Percentiles rank a stretch among this genome's conserved stretches.
phyloP scores from a whole-genome alignment of 2,113 vertebrate genomes.

The Brachyhypopomus gauderio region DNA sequence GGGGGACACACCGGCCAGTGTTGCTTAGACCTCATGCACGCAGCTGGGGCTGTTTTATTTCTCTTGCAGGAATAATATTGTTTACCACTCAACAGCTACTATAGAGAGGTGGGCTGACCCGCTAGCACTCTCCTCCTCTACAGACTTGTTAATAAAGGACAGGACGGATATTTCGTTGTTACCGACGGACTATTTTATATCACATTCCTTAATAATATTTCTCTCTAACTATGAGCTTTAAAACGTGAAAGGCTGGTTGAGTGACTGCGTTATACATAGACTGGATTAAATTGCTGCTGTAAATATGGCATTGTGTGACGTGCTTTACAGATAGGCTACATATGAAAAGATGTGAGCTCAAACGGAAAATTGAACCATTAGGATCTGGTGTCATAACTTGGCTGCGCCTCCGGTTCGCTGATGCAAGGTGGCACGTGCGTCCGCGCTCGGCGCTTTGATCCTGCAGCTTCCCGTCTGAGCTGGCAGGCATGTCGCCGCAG shows the following conservation, averaged over 20 bases:
- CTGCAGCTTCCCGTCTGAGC: slow-evolving; percentile 33
- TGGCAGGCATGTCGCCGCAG: slow-evolving; percentile 49
- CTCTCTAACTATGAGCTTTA: too few species aligned
- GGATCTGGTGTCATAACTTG: slow-evolving; percentile 31
- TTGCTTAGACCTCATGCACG: not conserved
- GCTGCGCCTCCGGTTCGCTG: slow-evolving; percentile 27
- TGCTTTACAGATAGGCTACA: not conserved
- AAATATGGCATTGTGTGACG: not conserved
- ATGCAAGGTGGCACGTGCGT: slow-evolving; percentile 27
- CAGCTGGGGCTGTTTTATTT: not conserved
- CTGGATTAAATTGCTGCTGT: not conserved
- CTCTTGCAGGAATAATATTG: too few species aligned
- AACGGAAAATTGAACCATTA: not conserved
- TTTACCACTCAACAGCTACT: too few species aligned
- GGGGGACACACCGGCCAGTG: slow-evolving; percentile 16
- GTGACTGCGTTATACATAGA: not conserved
- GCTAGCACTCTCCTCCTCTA: too few species aligned
- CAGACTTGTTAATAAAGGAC: too few species aligned
- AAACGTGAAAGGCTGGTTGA: too few species aligned
- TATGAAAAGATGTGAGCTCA: slow-evolving; percentile 18
- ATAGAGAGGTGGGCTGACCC: too few species aligned
- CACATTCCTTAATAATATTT: too few species aligned
- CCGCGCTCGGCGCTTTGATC: slow-evolving; percentile 48
- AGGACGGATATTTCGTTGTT: too few species aligned
- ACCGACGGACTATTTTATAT: too few species aligned